Percentiles rank a stretch among this genome's conserved stretches.
These are phyloP conservation scores for Trogon surrucura DNA, from an alignment of 2,113 vertebrate genomes.

Conservation along the genomic window DNA sequence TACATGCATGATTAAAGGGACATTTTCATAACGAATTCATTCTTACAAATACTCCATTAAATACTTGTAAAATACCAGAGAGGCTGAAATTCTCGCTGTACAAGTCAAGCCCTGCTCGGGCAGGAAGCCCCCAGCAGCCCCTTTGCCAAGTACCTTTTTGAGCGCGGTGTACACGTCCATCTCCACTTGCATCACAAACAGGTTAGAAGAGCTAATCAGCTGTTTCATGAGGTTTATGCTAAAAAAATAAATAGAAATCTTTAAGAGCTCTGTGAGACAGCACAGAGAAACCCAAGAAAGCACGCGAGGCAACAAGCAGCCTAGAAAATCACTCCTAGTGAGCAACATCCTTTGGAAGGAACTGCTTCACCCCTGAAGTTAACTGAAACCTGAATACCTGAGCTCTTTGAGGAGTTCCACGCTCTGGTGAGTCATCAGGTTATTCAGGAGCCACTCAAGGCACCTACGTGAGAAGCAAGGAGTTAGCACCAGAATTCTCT, in stretches of 20 bases:
- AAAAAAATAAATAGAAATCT: neutral
- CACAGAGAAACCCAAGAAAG: neutral
- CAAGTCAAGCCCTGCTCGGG: neutral
- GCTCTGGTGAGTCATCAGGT: slow-evolving; percentile 97
- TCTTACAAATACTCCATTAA: neutral
- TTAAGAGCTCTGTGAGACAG: neutral
- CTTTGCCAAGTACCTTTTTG: slow-evolving; percentile 86
- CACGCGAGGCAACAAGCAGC: neutral
- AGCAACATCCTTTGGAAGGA: neutral
- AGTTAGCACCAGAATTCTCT: neutral
- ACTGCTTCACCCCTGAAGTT: neutral
- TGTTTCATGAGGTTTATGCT: slow-evolving; percentile 92
- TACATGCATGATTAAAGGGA: neutral
- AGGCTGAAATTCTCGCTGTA: neutral
- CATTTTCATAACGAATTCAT: neutral
- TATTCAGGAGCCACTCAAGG: slow-evolving; percentile 97
- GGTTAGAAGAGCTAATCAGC: slow-evolving; percentile 92
- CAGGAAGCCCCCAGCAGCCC: neutral
- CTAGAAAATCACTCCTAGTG: neutral
- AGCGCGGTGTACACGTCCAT: slow-evolving; percentile 98
- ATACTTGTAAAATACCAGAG: neutral
- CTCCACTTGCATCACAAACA: slow-evolving; percentile 99
- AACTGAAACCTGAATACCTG: slow-evolving; percentile 77
- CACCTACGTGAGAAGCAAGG: slow-evolving; percentile 80
- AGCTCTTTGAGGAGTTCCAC: slow-evolving; percentile 96